phyloP scores from a whole-genome alignment of 1,140 invertebrate species.

The Cydia amplana region DNA sequence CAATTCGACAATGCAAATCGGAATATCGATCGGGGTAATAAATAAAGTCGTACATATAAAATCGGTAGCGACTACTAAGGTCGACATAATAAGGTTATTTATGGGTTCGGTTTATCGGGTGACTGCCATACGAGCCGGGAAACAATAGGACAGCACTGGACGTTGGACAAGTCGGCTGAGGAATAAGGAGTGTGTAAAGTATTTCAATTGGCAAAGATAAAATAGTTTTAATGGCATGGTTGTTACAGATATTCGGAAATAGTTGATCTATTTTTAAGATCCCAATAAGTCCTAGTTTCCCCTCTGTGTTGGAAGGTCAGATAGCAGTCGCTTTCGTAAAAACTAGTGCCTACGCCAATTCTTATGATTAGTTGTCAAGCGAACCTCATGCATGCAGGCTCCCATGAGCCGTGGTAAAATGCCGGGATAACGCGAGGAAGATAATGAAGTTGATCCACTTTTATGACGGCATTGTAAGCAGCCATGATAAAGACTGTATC shows the following conservation, averaged over 20 bases:
- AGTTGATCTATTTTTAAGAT: neutral
- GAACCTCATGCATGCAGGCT: too few species aligned
- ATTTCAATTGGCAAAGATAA: neutral
- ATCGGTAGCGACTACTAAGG: constrained; percentile 58
- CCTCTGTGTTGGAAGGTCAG: too few species aligned
- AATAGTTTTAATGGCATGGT: neutral
- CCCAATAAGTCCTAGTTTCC: too few species aligned
- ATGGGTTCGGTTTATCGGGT: constrained; percentile 58
- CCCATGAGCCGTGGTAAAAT: too few species aligned
- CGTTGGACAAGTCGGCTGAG: constrained; percentile 12
- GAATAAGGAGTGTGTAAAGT: neutral
- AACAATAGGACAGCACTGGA: constrained; percentile 49
- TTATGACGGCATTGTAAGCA: too few species aligned
- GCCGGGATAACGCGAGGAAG: too few species aligned
- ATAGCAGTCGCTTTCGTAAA: too few species aligned
- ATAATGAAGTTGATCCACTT: too few species aligned
- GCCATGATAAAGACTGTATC: too few species aligned
- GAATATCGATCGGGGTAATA: constrained; percentile 54
- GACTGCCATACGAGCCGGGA: constrained; percentile 46
- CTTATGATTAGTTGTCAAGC: too few species aligned
- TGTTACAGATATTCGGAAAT: constrained; percentile 35
- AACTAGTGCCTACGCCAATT: too few species aligned
- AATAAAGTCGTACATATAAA: constrained; percentile 58
- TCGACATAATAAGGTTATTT: constrained; percentile 62
- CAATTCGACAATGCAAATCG: constrained; percentile 48